Conservation (phyloP, 2,888 invertebrate genomes). For the Ypsolopha sequella region DNA sequence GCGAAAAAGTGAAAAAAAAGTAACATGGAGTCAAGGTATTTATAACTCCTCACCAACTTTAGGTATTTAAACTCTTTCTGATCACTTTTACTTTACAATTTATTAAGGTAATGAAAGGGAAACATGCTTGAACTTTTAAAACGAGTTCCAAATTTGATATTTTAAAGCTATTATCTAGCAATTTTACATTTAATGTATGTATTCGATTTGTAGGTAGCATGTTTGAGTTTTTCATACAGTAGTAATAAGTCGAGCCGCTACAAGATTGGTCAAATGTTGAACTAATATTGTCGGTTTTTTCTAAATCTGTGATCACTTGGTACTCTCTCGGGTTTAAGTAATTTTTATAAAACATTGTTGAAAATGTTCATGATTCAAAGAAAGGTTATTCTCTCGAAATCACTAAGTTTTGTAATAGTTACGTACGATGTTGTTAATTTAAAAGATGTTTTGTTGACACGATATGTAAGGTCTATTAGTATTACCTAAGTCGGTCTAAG, state of each 20-base stretch:
- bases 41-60: too few species aligned
- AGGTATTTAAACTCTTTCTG: too few species aligned
- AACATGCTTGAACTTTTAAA: not conserved
- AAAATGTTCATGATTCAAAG: slow-evolving; percentile 31
- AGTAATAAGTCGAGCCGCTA: not conserved
- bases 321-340: slow-evolving; percentile 67
- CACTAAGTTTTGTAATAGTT: slow-evolving; percentile 30
- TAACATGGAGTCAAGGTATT: too few species aligned
- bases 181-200: not conserved
- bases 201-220: not conserved
- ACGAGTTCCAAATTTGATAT: not conserved
- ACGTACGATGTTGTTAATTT: slow-evolving; percentile 8
- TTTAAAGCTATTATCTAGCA: not conserved
- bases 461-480: slow-evolving; percentile 4
- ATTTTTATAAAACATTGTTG: slow-evolving; percentile 44
- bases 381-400: slow-evolving; percentile 22
- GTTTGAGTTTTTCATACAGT: not conserved
- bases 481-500: slow-evolving; percentile 3
- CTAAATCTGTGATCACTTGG: slow-evolving; percentile 69
- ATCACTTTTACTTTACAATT: too few species aligned
- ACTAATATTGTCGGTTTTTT: slow-evolving; percentile 55
- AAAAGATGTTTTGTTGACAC: slow-evolving; percentile 21
- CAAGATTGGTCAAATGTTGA: slow-evolving; percentile 23
- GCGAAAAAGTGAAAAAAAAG: too few species aligned
- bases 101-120: not conserved